Conservation (phyloP, 2,797 vertebrate species). For the Merluccius polli region DNA sequence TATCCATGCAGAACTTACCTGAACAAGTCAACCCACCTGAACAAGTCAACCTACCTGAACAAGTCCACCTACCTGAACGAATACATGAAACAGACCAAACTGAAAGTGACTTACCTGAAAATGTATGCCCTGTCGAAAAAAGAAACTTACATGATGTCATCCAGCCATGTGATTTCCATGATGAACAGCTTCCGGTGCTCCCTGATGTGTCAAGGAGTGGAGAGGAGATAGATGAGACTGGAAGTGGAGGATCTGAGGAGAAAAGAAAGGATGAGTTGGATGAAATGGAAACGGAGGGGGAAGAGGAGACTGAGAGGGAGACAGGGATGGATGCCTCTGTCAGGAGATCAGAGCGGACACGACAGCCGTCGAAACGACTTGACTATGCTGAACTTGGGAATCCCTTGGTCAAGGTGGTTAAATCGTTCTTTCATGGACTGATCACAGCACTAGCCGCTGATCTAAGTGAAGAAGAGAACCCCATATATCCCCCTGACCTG, state of each 20-base stretch:
- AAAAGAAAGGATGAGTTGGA: too few relatives aligned
- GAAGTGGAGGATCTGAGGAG: too few relatives aligned
- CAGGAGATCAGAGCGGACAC: neutral
- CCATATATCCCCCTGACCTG: neutral
- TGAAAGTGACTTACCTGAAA: too few relatives aligned
- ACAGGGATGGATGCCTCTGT: neutral
- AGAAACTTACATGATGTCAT: too few relatives aligned
- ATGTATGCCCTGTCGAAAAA: too few relatives aligned
- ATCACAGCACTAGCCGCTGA: neutral
- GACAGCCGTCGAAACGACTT: neutral
- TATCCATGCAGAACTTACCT: neutral
- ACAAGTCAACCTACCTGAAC: neutral
- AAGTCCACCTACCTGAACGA: neutral
- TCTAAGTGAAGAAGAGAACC: neutral
- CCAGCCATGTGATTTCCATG: too few relatives aligned
- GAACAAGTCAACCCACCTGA: neutral
- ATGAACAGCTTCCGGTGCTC: too few relatives aligned
- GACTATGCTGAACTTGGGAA: neutral
- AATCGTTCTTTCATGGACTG: constrained; percentile 10
- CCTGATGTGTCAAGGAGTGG: too few relatives aligned
- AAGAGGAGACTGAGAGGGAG: too few relatives aligned
- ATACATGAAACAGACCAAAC: too few relatives aligned
- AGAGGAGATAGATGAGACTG: too few relatives aligned
- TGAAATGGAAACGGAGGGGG: too few relatives aligned
- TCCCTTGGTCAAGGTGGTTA: neutral